Base-by-base conservation (phyloP, 2,113 vertebrate genomes). In the Colistium nudipinnis region DNA sequence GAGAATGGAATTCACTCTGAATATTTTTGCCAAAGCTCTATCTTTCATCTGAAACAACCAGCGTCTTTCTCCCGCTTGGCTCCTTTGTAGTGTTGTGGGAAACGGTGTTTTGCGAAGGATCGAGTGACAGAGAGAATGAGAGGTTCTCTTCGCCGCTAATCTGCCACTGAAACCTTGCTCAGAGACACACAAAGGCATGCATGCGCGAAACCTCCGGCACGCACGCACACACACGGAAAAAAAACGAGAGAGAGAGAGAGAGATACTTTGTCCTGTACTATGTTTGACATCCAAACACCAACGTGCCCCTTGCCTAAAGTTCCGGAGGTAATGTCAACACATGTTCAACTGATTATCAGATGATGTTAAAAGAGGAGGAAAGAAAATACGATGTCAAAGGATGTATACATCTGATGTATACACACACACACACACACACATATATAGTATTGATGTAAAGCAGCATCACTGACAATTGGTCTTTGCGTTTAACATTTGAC, bases 21-120 rank as follows among this genome's bases (percentile, higher is more conserved):
- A 89, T 84, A 86, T 88, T 88, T 81, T 88, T 84, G 86, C 82
- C 78, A 82, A 54, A 83, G 83, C 61, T 70, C 63, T 80, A 56
- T 86, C 86, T 76, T 74, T 86, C 75, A 86, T 86, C 70, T 60
- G 78, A 91, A n/a, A 90, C 89, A 92, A 91, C 78, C 81, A 39
- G 31, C 1, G 70, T 61, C 87, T 86, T 85, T 90, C 65, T 88
- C 71, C 62, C 62, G 68, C 53, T n/a, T 48, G 28, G 66, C 36
- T 65, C 74, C 80, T 90, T 88, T 90, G 88, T 88, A 73, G 71
- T 66, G 71, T 77, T 80, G 78, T 90, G 84, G 84, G 86, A 91
- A n/a, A 87, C 66, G 2, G 59, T 82, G 77, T 78, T n/a, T n/a
- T 70, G 83, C 45, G n/a, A 30, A 56, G 87, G 87, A 89, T 91